A percentile compares a stretch with the other conserved stretches of the same genome.
phyloP scores from a whole-genome alignment of 2,888 invertebrate species.

The Phoronis australis region DNA sequence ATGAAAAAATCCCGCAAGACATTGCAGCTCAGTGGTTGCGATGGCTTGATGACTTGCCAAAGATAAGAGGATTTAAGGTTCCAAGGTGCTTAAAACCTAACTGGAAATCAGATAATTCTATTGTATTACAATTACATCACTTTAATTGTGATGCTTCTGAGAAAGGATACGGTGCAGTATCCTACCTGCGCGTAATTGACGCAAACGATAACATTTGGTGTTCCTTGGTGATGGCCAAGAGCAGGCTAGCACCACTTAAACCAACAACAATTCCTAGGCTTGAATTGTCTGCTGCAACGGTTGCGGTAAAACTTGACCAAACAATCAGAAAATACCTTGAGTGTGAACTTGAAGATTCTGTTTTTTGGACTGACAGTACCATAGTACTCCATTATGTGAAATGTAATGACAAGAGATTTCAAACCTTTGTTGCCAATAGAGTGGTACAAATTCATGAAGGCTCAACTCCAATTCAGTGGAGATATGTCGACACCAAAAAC shows the following conservation, averaged over 20 bases:
- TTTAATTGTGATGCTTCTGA: slow-evolving; percentile 7
- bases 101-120: neutral
- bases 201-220: neutral
- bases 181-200: slow-evolving; percentile 2
- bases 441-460: neutral
- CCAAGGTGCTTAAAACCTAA: slow-evolving; percentile 4
- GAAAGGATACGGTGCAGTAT: slow-evolving; percentile 1
- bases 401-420: slow-evolving; percentile 2
- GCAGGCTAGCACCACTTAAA: slow-evolving; percentile 6
- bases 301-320: neutral
- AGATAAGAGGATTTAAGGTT: neutral
- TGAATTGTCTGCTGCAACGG: slow-evolving; percentile 4
- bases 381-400: slow-evolving; percentile 1
- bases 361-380: slow-evolving; percentile 3
- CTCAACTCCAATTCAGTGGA: slow-evolving; percentile 1
- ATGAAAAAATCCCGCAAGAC: slow-evolving; percentile 4
- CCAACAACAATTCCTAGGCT: slow-evolving; percentile 3
- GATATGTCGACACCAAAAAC: neutral
- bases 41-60: neutral
- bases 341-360: neutral
- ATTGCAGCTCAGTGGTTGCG: neutral
- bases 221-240: slow-evolving; percentile 2
- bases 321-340: neutral
- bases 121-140: slow-evolving; percentile 1
- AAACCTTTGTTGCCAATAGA: slow-evolving; percentile 5